Conservation (phyloP, 2,888 invertebrate genomes). For the Hyposoter dolosus region DNA sequence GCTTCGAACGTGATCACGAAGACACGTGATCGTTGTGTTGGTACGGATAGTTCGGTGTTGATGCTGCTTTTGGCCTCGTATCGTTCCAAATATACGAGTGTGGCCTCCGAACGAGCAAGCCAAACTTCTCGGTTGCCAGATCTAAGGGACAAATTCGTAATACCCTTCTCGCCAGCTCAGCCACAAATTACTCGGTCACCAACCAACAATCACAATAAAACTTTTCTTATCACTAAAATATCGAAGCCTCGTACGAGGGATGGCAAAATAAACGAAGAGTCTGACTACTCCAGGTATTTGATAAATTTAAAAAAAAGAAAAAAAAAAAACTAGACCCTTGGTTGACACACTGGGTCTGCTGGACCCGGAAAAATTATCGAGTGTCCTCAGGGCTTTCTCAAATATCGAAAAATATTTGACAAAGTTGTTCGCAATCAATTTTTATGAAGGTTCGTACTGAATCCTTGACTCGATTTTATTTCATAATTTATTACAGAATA, state of each 20-base stretch:
- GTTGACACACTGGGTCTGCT: no score
- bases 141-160: conserved; percentile 74
- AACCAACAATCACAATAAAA: conserved; percentile 4
- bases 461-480: background rate
- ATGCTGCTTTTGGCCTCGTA: conserved; percentile 51
- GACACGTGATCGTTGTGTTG: conserved; percentile 80
- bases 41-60: conserved; percentile 46
- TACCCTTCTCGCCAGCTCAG: conserved; percentile 58
- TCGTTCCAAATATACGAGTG: conserved; percentile 72
- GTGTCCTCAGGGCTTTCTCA: no score
- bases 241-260: background rate
- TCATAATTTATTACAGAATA: background rate
- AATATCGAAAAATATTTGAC: no score
- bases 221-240: background rate
- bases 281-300: conserved; percentile 2
- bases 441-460: no score
- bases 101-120: conserved; percentile 71
- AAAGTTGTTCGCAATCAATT: background rate
- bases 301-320: background rate
- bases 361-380: no score
- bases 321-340: no score
- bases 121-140: conserved; percentile 76
- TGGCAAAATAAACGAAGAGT: background rate
- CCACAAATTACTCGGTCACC: background rate
- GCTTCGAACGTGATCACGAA: conserved; percentile 85